phyloP scores from a whole-genome alignment of 2,113 vertebrate genomes.

The Bambusicola thoracicus region DNA sequence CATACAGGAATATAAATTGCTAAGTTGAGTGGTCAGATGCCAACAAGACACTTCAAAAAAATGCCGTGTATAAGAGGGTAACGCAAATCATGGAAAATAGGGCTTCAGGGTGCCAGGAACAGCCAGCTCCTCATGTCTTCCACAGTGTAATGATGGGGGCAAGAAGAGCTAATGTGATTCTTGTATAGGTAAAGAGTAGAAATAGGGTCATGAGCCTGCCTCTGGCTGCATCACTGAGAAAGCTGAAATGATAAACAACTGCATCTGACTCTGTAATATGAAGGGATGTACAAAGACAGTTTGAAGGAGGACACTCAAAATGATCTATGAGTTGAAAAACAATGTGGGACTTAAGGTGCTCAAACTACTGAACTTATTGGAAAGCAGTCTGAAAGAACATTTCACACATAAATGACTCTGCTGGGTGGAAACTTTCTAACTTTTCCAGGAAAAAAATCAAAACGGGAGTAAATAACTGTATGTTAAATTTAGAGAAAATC shows the following conservation, averaged over 20 bases:
- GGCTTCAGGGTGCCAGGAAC: not conserved
- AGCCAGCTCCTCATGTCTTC: not conserved
- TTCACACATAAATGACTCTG: not conserved
- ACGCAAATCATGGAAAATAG: not conserved
- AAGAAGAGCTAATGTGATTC: not conserved
- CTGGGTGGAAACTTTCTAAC: not conserved
- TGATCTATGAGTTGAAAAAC: slow-evolving; percentile 2
- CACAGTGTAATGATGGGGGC: not conserved
- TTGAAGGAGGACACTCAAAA: slow-evolving; percentile 9
- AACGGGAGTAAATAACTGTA: not conserved
- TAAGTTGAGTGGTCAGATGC: not conserved
- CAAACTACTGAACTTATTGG: not conserved
- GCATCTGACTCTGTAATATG: not conserved
- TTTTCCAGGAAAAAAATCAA: not conserved
- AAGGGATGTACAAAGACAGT: not conserved
- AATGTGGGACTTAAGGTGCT: rapidly evolving
- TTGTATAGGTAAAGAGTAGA: not conserved
- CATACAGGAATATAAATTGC: not conserved
- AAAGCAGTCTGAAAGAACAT: not conserved
- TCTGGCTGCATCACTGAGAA: not conserved
- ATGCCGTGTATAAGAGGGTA: not conserved
- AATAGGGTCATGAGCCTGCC: slow-evolving; percentile 25
- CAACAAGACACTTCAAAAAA: not conserved
- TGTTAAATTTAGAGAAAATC: not conserved
- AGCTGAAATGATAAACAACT: not conserved